Conservation (phyloP, 2,888 invertebrate species). For the Patella pellucida region DNA sequence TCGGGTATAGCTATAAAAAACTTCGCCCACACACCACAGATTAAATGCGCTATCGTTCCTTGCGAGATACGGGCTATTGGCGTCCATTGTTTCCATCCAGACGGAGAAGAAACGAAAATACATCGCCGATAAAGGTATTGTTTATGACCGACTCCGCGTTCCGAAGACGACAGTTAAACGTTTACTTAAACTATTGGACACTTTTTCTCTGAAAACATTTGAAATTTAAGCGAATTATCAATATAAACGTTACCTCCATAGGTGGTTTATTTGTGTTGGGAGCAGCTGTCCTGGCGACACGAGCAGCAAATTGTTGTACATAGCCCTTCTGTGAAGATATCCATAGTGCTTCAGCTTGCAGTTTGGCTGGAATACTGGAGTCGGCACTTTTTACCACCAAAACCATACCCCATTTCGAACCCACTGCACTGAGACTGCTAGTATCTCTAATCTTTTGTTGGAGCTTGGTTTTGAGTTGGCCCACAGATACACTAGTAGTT, state of each 20-base stretch:
- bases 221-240: too few species aligned
- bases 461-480: constrained; percentile 13
- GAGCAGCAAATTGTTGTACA: constrained; percentile 26
- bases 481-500: constrained; percentile 11
- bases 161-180: too few species aligned
- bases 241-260: constrained; percentile 38
- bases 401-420: constrained; percentile 22
- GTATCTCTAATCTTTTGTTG: constrained; percentile 11
- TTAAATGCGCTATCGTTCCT: too few species aligned
- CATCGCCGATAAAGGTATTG: too few species aligned
- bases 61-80: too few species aligned
- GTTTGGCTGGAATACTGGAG: constrained; percentile 21
- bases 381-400: constrained; percentile 21
- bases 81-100: too few species aligned
- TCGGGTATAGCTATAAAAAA: too few species aligned
- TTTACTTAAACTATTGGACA: too few species aligned
- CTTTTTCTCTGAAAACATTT: too few species aligned
- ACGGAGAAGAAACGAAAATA: too few species aligned
- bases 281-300: constrained; percentile 33
- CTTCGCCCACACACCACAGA: too few species aligned
- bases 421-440: constrained; percentile 10
- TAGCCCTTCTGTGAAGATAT: constrained; percentile 24
- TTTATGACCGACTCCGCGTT: too few species aligned
- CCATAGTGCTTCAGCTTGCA: constrained; percentile 35
- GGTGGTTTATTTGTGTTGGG: constrained; percentile 32